Conservation (phyloP, 2,888 invertebrate genomes). For the Girardia tigrina region DNA sequence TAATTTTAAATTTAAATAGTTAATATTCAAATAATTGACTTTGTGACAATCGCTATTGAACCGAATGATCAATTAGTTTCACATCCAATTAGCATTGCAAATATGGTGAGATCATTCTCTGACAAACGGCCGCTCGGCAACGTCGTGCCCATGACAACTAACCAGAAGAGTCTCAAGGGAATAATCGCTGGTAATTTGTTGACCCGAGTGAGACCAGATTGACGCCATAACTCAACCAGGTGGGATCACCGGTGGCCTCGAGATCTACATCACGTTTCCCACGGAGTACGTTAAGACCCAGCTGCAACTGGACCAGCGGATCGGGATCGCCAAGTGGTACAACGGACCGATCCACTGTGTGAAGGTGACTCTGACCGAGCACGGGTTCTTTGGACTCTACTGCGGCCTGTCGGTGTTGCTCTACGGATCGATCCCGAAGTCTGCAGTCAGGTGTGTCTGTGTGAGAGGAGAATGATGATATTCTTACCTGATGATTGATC, state of each 20-base stretch:
- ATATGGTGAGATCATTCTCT: too few relatives aligned
- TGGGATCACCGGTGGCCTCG: conserved; percentile 91
- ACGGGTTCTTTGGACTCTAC: conserved; percentile 80
- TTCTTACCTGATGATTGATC: conserved; percentile 30
- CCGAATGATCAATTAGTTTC: too few relatives aligned
- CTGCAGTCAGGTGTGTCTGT: conserved; percentile 81
- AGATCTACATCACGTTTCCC: conserved; percentile 96
- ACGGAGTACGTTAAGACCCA: conserved; percentile 99
- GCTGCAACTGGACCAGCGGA: conserved; percentile 85
- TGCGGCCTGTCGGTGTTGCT: conserved; percentile 83
- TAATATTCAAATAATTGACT: too few relatives aligned
- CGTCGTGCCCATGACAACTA: background rate
- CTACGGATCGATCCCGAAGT: conserved; percentile 95
- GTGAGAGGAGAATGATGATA: too few relatives aligned
- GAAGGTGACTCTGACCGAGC: conserved; percentile 70
- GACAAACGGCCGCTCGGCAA: background rate
- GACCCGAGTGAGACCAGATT: background rate
- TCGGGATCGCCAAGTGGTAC: conserved; percentile 56
- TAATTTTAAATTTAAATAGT: too few relatives aligned
- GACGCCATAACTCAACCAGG: too few relatives aligned
- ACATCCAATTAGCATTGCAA: too few relatives aligned
- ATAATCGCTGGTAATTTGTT: conserved; percentile 66
- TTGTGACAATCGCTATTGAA: too few relatives aligned
- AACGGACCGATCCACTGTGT: conserved; percentile 76
- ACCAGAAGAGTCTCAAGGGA: conserved; percentile 66